phyloP scores from a whole-genome alignment of 1,140 invertebrate species.

The Drosophila micromelanica region DNA sequence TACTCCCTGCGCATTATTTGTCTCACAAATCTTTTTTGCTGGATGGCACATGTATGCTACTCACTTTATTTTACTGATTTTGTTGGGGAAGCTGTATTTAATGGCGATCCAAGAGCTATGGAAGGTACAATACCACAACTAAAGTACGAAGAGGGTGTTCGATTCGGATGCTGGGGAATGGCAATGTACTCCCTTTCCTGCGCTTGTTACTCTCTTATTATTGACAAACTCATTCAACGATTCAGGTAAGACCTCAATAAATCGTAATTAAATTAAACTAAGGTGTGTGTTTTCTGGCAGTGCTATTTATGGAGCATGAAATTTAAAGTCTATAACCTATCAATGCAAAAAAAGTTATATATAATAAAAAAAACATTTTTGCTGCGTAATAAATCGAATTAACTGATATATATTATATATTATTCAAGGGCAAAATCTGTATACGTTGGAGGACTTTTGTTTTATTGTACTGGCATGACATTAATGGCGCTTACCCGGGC shows the following conservation, averaged over 20 bases:
- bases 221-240: constrained; percentile 93
- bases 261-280: background rate
- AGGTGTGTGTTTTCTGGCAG: too few relatives aligned
- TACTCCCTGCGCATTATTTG: constrained; percentile 93
- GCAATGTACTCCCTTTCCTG: constrained; percentile 97
- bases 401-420: too few relatives aligned
- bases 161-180: constrained; percentile 98
- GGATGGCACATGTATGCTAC: constrained; percentile 99
- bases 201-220: constrained; percentile 94
- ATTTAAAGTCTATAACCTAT: too few relatives aligned
- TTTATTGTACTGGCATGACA: constrained; percentile 95
- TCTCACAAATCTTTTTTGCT: constrained; percentile 97
- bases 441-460: constrained; percentile 95
- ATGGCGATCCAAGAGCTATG: constrained; percentile 93
- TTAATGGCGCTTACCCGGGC: constrained; percentile 92
- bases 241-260: constrained; percentile 87
- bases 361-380: too few relatives aligned
- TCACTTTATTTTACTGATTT: constrained; percentile 99
- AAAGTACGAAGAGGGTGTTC: constrained; percentile 94
- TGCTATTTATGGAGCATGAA: too few relatives aligned
- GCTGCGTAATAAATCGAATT: too few relatives aligned
- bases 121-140: constrained; percentile 87
- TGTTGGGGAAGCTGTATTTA: constrained; percentile 97
- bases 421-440: constrained; percentile 90
- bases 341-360: too few relatives aligned